Percentiles rank a stretch among this genome's conserved stretches.
phyloP scores from a whole-genome alignment of 1,140 invertebrate genomes.

The Microplitis demolitor region DNA sequence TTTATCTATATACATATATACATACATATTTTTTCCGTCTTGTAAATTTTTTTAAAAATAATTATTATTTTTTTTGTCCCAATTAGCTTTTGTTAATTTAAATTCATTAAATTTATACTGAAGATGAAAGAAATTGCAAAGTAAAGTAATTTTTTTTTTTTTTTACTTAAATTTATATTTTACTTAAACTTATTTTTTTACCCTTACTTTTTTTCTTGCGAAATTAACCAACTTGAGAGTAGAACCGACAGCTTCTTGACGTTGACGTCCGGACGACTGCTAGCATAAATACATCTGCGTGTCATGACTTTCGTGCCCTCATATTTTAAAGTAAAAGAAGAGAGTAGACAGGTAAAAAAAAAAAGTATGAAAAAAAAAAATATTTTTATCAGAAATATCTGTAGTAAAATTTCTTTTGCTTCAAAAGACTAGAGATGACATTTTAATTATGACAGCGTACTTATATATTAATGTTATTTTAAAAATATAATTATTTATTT shows the following conservation, averaged over 20 bases:
- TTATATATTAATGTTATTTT: too few species aligned
- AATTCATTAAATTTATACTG: too few species aligned
- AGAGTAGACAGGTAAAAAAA: conserved; percentile 10
- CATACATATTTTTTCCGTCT: background rate
- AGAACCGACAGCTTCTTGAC: conserved; percentile 18
- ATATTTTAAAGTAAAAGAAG: background rate
- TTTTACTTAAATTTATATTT: background rate
- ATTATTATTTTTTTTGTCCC: too few species aligned
- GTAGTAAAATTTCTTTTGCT: too few species aligned
- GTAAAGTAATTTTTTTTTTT: background rate
- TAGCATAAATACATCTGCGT: conserved; percentile 15
- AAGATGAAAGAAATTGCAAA: too few species aligned
- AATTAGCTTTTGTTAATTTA: too few species aligned
- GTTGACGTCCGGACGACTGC: conserved; percentile 12
- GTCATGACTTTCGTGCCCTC: conserved; percentile 6
- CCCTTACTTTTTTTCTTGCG: background rate
- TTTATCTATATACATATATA: background rate
- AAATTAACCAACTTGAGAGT: conserved; percentile 11
- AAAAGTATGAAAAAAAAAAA: background rate
- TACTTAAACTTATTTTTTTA: background rate
- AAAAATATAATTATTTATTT: too few species aligned
- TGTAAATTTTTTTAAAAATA: background rate
- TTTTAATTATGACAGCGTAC: too few species aligned
- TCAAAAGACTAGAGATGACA: too few species aligned
- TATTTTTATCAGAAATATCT: background rate